Base-by-base conservation (phyloP, 1,140 invertebrate genomes). In the Anadara kagoshimensis region DNA sequence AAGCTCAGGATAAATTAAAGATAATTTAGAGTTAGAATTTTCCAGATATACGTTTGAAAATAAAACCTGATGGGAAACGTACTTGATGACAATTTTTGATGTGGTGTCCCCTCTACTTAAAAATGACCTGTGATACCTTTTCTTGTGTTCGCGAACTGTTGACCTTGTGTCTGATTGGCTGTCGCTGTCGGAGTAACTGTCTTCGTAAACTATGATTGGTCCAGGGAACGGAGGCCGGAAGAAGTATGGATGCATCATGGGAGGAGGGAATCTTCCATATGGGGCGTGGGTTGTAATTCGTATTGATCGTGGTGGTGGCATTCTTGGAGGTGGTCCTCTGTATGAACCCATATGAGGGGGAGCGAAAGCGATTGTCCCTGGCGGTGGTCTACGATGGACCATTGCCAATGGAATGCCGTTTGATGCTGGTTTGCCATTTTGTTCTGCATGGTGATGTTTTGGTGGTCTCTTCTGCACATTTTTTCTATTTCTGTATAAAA, bases 1-100 rank as follows among this genome's bases (percentile, higher is more conserved):
- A 24, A 24, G 20, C 26, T 1, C 12, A 24, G 14, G n/a, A 56
- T 56, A 56, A 12, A 8, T 56, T 56, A 24, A 5, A 56, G 20
- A 56, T 56, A 56, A 56, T 56, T 24, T 24, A 26, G 7, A 18
- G 20, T 24, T 56, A 14, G 12, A 24, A 20, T 16, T n/a, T 14
- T 56, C 20, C 24, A 36, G 18, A 24, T 20, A 64, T 64, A 49
- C 62, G 49, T 64, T 49, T 64, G 53, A 49, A 64, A 20, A 64
- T 51, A 41, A 36, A 36, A 36, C 29, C 29, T 36, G 29, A 36
- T 64, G 26, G 18, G 4, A 12, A 49, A 64, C 62, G 49, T 64
- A 64, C 62, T 64, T 64, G 62, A 64, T 64, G 8, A 64, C 62
- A 24, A 64, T 16, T 18, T 64, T 64, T 64, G 62, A 64, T 64